Base-by-base conservation (phyloP, 2,797 vertebrate species). In the Esox lucius region DNA sequence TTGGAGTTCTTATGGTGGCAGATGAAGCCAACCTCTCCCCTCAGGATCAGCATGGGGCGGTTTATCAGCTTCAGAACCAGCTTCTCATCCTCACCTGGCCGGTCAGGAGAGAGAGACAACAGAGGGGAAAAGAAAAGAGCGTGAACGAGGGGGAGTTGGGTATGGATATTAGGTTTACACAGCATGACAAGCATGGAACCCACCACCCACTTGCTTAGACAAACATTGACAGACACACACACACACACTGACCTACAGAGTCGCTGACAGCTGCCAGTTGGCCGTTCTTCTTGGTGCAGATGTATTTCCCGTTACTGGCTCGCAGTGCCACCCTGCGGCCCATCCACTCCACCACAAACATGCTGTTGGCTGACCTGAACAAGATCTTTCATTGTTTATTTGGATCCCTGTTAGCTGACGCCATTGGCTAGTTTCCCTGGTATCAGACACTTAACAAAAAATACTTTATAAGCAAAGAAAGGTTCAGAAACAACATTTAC, bases 281-380 rank as follows among this genome's bases (percentile, higher is more conserved):
- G 49, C 98, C 98, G 0, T 98, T 99, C 93, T 95, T 97, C 93
- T 99, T 99, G 82, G 94, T 96, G 91, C 96, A 97, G 81, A 99
- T 90, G 1, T 97, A 99, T 87, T 98, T 98, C 64, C 96, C 97
- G 4, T 98, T 99, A 90, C 92, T 95, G 77, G 97, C 97, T 22
- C 94, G 95, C 78, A 99, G 91, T 19, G 96, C 97, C 91, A 98
- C 95, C 76, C 94, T 94, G 80, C 94, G 94, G 84, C 95, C 95
- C 0, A 95, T 92, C 97, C 97, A 99, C 90, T 97, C 96, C 73
- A 98, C 91, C 84, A 97, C 94, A 71, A 99, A 99, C 96, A 97
- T 95, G 83, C 93, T 94, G 88, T 91, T 93, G 75, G 94, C 92
- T 77, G 95, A 94, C 8, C 98, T 99, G 90, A 48, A 42, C 19